phyloP scores from a whole-genome alignment of 92 coral and sea anemone species.

The Bergia puertoricense region DNA sequence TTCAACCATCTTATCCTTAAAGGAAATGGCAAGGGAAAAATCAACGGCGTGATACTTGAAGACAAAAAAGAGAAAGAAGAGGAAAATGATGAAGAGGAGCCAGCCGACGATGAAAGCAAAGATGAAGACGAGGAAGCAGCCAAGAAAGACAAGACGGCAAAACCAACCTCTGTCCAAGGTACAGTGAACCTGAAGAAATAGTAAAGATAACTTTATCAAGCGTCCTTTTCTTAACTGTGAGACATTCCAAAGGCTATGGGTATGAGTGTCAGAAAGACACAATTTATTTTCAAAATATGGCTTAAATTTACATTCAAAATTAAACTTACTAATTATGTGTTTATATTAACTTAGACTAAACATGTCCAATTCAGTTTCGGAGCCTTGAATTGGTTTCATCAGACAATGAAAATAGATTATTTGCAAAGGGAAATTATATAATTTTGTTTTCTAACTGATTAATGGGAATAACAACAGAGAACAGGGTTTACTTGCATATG shows the following conservation, averaged over 20 bases:
- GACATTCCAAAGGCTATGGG: background rate
- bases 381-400: background rate
- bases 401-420: no score
- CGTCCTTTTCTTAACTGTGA: no score
- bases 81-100: slow-evolving; percentile 9
- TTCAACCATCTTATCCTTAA: slow-evolving; percentile 66
- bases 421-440: background rate
- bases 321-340: background rate
- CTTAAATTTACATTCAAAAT: no score
- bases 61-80: slow-evolving; percentile 51
- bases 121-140: slow-evolving; percentile 18
- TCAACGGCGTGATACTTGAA: slow-evolving; percentile 59
- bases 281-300: background rate
- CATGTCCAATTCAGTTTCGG: background rate
- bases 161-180: slow-evolving; percentile 36
- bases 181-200: background rate
- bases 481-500: background rate
- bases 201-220: no score
- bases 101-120: slow-evolving; percentile 25
- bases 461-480: background rate
- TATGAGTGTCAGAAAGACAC: background rate
- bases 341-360: background rate
- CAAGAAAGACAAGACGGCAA: slow-evolving; percentile 31
- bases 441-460: background rate
- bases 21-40: slow-evolving; percentile 67